Base-by-base conservation (phyloP, 2,113 vertebrate genomes). In the Oreochromis niloticus region DNA sequence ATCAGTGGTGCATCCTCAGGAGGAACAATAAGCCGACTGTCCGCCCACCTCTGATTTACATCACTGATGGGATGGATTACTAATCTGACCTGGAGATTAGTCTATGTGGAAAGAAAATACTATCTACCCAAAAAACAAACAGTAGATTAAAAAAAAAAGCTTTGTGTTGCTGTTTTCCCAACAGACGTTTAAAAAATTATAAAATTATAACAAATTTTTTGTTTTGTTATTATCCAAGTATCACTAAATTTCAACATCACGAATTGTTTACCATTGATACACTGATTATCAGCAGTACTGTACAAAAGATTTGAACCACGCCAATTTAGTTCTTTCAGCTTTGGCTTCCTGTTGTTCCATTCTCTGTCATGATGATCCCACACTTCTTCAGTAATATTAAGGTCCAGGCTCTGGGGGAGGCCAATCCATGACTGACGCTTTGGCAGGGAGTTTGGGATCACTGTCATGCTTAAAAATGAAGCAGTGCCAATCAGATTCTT, bases 1-100 rank as follows among this genome's bases (percentile, higher is more conserved):
- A 89, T 92, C 85, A 80, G 59, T 11, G 50, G n/a, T 34, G 39
- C 9, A 9, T 82, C 89, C 85, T 90, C 88, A 50, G 82, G 88
- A 92, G 83, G 32, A 84, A 80, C 82, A 86, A 75, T 85, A 22
- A 68, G 81, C 24, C 2, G 32, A 80, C 89, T 84, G 54, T 80
- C 71, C 27, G 63, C 61, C 81, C 2, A 6, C 43, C 22, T 46
- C 52, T 54, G 66, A 59, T 85, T 78, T 80, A 73, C 34, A 27
- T 73, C 27, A 52, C 46, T n/a, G 73, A 78, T 78, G 46, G 73
- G 46, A 52, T 50, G 46, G 27, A 78, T 78, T 78, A 78, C 27
- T 34, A 52, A 78, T 78, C 73, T 78, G 73, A 78, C 30, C 6
- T 52, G 16, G 16, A 11, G 46, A 52, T 52, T 50, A 52, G 17